phyloP scores from a whole-genome alignment of 2,797 vertebrate species.

The Coreius guichenoti region DNA sequence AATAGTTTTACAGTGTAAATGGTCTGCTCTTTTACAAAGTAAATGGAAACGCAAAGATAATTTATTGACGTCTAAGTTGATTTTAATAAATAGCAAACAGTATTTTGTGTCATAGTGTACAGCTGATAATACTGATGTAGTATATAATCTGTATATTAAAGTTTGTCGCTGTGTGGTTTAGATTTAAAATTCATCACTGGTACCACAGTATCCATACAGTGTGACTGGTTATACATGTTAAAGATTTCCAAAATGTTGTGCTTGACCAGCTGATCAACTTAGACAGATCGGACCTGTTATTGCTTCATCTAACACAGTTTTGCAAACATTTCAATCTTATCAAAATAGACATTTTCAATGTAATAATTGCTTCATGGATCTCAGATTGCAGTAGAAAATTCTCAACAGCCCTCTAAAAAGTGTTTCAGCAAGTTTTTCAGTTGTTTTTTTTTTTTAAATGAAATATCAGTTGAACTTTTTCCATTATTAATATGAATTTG shows the following conservation, averaged over 20 bases:
- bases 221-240: background rate
- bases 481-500: conserved; percentile 9
- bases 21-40: conserved; percentile 59
- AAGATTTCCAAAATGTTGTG: conserved; percentile 9
- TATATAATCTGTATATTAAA: conserved; percentile 34
- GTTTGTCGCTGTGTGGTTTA: background rate
- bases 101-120: conserved; percentile 15
- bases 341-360: conserved; percentile 15
- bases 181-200: background rate
- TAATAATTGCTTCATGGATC: conserved; percentile 14
- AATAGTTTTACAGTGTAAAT: conserved; percentile 67
- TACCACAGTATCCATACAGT: conserved; percentile 24
- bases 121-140: conserved; percentile 68
- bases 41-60: conserved; percentile 39
- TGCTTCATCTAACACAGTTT: conserved; percentile 39
- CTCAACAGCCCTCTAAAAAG: conserved; percentile 19
- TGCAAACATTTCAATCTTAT: conserved; percentile 6
- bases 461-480: background rate
- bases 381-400: conserved; percentile 3
- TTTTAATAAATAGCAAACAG: conserved; percentile 29
- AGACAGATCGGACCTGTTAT: conserved; percentile 16
- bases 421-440: background rate
- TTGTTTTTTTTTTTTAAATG: background rate
- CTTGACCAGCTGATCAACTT: conserved; percentile 1
- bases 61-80: conserved; percentile 18